Base-by-base conservation (phyloP, 1,140 invertebrate genomes). In the Apis florea region DNA sequence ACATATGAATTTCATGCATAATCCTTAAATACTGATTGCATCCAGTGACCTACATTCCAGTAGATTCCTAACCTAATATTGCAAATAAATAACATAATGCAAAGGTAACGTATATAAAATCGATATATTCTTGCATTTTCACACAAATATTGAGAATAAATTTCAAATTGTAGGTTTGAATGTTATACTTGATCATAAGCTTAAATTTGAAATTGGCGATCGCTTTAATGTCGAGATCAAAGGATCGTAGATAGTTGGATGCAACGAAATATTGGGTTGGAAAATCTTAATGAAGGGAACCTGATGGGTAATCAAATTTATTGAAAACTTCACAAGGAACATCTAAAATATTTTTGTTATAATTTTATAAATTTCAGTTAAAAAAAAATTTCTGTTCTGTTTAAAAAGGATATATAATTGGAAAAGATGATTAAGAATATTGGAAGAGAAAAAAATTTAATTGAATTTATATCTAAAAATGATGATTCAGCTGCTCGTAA, bases 241-340 rank as follows among this genome's bases (percentile, higher is more conserved):
- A 24, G 51, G 24, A 66, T 40, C 63, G 61, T 21, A 24, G 58
- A 64, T 56, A 31, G 11, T 9, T 63, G 58, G 26, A 53, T 17
- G 49, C 61, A 78, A 69, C 54, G 66, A 78, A 79, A 79, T 26
- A 59, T 5, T 47, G 54, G 13, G 31, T 63, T 13, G 31, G 47
- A 26, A n/a, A 78, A 66, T 40, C 64, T 72, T 79, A 79, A 71
- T n/a, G 68, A 79, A 72, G 58, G 77, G 68, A 79, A 79, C 76
- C 76, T 79, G 76, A 78, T 31, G 67, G 56, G 67, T 58, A 53
- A 64, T 72, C 58, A 56, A 69, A 10, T 79, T 63, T 12, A 72
- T n/a, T 56, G n/a, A 21, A 40, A 53, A 72, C n/a, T 49, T 68
- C 26, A 8, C 21, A 21, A 40, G 21, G 59, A 31, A 66, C 19